A percentile compares a stretch with the other conserved stretches of the same genome.
phyloP scores from a whole-genome alignment of 2,797 vertebrate species.

The Setipinna tenuifilis region DNA sequence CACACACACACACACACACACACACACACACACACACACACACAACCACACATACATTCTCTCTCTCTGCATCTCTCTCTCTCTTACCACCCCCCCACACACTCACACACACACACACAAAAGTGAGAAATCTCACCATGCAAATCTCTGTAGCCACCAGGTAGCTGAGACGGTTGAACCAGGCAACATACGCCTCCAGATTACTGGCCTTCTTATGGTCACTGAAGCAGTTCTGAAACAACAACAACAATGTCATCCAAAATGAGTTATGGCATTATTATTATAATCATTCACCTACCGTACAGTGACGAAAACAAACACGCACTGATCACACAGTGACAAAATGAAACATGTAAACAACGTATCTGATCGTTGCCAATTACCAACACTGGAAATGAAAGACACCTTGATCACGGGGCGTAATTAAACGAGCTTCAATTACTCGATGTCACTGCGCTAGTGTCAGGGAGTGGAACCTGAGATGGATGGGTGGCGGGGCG shows the following conservation, averaged over 20 bases:
- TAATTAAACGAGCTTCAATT: background rate
- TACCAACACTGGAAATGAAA: background rate
- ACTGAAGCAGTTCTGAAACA: conserved; percentile 79
- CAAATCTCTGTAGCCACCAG: conserved; percentile 95
- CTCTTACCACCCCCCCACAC: background rate
- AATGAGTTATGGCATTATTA: background rate
- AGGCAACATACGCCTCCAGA: conserved; percentile 92
- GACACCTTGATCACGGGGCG: background rate
- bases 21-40: too few species aligned
- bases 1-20: background rate
- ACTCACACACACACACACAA: background rate
- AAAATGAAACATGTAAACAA: background rate
- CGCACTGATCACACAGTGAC: background rate
- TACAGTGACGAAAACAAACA: background rate
- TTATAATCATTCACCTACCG: too few species aligned
- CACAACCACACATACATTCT: too few species aligned
- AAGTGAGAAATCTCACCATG: conserved; percentile 77
- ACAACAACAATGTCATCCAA: background rate
- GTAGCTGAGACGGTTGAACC: conserved; percentile 96
- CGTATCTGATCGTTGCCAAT: background rate
- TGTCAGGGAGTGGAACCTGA: background rate
- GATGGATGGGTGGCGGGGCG: background rate
- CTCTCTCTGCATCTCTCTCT: too few species aligned
- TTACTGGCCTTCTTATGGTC: conserved; percentile 87
- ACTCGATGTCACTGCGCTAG: background rate